These are phyloP conservation scores for Acromyrmex charruanus DNA, from an alignment of 1,140 invertebrate species.

Conservation along the genomic window DNA sequence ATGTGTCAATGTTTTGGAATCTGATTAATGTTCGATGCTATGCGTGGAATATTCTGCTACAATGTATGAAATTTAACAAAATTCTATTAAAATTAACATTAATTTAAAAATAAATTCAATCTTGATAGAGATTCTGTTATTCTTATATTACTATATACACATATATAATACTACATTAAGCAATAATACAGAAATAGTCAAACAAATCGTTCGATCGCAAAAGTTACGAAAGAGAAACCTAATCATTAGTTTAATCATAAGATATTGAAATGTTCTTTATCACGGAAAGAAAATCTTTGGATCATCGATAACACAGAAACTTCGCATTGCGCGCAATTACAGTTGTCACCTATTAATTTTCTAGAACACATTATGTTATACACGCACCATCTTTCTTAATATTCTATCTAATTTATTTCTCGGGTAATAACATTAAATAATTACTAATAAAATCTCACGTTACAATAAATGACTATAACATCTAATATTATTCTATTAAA, in stretches of 20 bases:
- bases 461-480: conserved; percentile 12
- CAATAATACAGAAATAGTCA: not conserved
- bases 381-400: not conserved
- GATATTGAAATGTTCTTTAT: not conserved
- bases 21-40: conserved; percentile 4
- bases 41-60: not conserved
- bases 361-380: conserved; percentile 7
- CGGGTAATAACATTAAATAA: conserved; percentile 3
- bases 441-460: conserved; percentile 8
- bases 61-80: not conserved
- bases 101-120: not conserved
- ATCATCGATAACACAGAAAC: not conserved
- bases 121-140: not conserved
- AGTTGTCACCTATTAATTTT: conserved; percentile 38
- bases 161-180: no score
- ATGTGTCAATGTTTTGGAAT: conserved; percentile 15
- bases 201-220: not conserved
- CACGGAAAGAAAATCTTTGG: not conserved
- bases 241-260: conserved; percentile 11
- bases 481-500: not conserved
- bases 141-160: not conserved
- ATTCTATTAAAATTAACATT: not conserved
- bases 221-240: not conserved
- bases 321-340: not conserved
- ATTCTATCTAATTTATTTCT: not conserved